These are phyloP conservation scores for Pangasianodon gigas DNA, from an alignment of 2,113 vertebrate genomes.

Conservation along the genomic window DNA sequence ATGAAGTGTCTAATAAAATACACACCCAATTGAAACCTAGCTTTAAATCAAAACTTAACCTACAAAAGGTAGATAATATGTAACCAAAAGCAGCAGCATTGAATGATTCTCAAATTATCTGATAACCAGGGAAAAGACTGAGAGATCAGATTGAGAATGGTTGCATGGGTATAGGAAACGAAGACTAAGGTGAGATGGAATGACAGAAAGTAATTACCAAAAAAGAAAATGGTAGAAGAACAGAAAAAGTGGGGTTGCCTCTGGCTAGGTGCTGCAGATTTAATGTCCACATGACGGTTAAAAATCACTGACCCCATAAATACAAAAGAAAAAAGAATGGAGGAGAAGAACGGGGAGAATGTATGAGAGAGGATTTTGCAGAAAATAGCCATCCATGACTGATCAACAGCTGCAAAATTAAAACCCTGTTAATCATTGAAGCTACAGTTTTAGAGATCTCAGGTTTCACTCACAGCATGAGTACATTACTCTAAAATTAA, in stretches of 20 bases:
- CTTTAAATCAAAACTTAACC: neutral
- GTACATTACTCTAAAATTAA: neutral
- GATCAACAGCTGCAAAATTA: neutral
- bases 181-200: neutral
- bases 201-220: neutral
- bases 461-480: neutral
- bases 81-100: neutral
- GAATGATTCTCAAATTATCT: neutral
- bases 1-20: too few species aligned
- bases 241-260: neutral
- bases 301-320: slow-evolving; percentile 6
- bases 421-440: neutral
- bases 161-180: neutral
- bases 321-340: neutral
- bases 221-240: neutral
- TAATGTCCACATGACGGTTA: neutral
- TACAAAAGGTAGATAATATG: neutral
- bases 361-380: neutral
- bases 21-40: neutral
- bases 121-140: neutral
- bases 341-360: neutral
- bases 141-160: neutral
- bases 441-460: too few species aligned
- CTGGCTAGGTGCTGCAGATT: neutral
- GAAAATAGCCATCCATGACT: neutral